Conservation (phyloP, 2,888 invertebrate genomes). For the Rhimphoctona megacephalus region DNA sequence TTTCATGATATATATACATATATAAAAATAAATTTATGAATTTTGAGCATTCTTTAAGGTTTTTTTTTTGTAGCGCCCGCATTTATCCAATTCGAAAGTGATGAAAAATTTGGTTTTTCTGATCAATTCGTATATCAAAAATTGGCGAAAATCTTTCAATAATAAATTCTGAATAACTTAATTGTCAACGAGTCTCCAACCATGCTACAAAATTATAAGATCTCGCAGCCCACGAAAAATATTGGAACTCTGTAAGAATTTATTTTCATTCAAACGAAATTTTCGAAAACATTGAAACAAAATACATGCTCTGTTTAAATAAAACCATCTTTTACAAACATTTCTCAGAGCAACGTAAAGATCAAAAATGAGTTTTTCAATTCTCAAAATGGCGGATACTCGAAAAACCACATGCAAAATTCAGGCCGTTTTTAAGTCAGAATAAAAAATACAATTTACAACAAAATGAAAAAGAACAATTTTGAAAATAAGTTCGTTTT, state of each 20-base stretch:
- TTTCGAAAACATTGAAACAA: not conserved
- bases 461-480: not conserved
- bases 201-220: not conserved
- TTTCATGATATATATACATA: not conserved
- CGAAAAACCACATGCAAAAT: not conserved
- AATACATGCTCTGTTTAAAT: not conserved
- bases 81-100: not conserved
- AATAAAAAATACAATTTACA: not conserved
- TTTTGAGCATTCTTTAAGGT: constrained; percentile 11
- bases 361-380: not conserved
- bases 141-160: not conserved
- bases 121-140: not conserved
- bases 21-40: constrained; percentile 20
- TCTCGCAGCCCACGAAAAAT: not conserved
- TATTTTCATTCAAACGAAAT: not conserved
- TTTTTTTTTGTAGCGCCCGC: constrained; percentile 12
- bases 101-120: constrained; percentile 4
- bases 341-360: not conserved
- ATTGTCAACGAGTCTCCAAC: not conserved
- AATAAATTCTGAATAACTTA: not conserved
- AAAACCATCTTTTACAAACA: not conserved
- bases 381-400: not conserved
- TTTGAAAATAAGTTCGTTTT: constrained; percentile 10
- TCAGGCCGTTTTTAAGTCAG: not conserved
- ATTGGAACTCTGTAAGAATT: not conserved